Conservation (phyloP, 1,140 invertebrate genomes). For the Drosophila trapezifrons region DNA sequence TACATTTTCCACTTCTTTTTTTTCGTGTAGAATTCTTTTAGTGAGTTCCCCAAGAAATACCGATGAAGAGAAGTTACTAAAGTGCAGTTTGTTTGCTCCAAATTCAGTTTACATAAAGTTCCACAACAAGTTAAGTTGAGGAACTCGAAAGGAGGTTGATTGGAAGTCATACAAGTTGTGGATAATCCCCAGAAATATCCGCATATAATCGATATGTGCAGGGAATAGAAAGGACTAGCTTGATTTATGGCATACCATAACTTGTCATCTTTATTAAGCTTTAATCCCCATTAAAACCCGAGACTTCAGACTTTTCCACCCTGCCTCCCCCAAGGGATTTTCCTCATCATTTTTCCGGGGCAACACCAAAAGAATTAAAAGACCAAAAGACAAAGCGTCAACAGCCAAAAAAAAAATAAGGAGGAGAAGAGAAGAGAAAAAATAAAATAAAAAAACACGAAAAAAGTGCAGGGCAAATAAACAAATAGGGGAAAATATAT, state of each 20-base stretch:
- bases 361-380: conserved; percentile 45
- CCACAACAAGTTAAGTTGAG: conserved; percentile 14
- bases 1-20: neutral
- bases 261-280: conserved; percentile 34
- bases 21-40: conserved; percentile 13
- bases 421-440: conserved; percentile 28
- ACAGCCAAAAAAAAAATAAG: conserved; percentile 41
- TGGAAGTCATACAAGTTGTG: conserved; percentile 38
- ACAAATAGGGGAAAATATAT: conserved; percentile 43
- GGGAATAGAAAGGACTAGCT: conserved; percentile 3
- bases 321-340: neutral
- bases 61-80: conserved; percentile 10
- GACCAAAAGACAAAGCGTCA: conserved; percentile 57
- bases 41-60: conserved; percentile 1
- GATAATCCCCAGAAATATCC: conserved; percentile 13
- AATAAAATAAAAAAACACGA: conserved; percentile 31
- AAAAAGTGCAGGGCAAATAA: conserved; percentile 55
- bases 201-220: conserved; percentile 7
- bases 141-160: conserved; percentile 24
- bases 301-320: conserved; percentile 20
- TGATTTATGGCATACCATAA: conserved; percentile 29
- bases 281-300: conserved; percentile 32
- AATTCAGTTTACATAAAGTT: conserved; percentile 40
- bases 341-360: conserved; percentile 16
- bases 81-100: conserved; percentile 38